Evolutionary conservation across 2,888 invertebrate species (phyloP).

Genomic region (Zonitis immaculata): DNA sequence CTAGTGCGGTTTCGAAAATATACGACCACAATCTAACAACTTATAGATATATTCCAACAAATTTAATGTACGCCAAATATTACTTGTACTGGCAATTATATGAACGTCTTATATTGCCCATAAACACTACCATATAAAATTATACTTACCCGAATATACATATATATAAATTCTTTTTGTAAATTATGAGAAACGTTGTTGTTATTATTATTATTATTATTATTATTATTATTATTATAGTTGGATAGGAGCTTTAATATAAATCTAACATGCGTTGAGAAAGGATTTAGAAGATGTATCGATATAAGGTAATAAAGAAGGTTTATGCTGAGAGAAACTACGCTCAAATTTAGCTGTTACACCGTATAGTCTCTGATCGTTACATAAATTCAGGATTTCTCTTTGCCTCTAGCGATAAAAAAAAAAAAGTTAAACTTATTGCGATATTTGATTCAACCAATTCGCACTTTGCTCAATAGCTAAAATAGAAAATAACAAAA

Average conservation of each 20-base stretch:
- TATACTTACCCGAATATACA: too few species aligned
- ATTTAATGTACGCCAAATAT: constrained; percentile 12
- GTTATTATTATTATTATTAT: too few species aligned
- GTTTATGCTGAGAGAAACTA: constrained; percentile 44
- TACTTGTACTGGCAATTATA: neutral
- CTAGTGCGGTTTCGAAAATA: constrained; percentile 36
- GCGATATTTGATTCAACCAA: neutral
- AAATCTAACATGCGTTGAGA: constrained; percentile 42
- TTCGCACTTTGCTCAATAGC: neutral
- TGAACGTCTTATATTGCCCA: neutral
- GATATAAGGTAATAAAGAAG: constrained; percentile 47
- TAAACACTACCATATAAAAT: neutral
- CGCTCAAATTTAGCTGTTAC: constrained; percentile 46
- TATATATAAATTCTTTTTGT: too few species aligned
- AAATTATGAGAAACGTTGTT: too few species aligned
- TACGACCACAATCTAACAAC: constrained; percentile 29
- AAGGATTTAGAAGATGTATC: constrained; percentile 46
- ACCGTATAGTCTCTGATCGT: constrained; percentile 33
- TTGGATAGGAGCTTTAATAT: too few species aligned
- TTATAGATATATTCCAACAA: constrained; percentile 17
- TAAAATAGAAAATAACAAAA: neutral
- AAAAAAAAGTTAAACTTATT: neutral
- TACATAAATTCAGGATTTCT: constrained; percentile 38
- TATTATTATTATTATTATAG: too few species aligned
- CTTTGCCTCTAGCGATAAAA: too few species aligned